Evolutionary conservation across 2,797 vertebrate species (phyloP), one percentile per base, ranked within the genome.

Genomic region (Halcyon badia): DNA sequence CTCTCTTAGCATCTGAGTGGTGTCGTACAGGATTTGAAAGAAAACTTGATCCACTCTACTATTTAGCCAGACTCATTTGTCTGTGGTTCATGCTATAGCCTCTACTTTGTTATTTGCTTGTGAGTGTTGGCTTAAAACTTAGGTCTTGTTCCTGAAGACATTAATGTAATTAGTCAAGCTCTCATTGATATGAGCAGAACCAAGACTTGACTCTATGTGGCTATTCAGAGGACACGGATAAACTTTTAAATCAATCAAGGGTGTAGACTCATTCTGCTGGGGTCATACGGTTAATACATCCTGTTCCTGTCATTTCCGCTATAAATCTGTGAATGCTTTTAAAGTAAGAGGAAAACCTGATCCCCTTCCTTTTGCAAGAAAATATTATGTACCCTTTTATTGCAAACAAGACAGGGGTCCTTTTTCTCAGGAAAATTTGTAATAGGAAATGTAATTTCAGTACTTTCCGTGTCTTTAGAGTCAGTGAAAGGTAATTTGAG

Each of bases 241-340:
- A 98, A 98, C 91, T 97, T 95, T 91, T 96, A 97, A 97, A 98
- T 97, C 96, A 97, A 87, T 98, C 96, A 97, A 95, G 97, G 81
- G 51, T 52, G 44, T 96, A 96, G 95, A 95, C 97, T 97, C 95
- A 95, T 97, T 98, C 95, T 97, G 90, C 94, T 95, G 86, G 95
- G 92, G 96, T 95, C 96, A 89, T 46, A 64, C 5, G 70, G 94
- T 96, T 97, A 97, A 97, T 97, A 95, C 89, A 97, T 96, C 97
- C 97, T 97, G 94, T 97, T 97, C 97, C 87, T 98, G 97, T 95
- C 96, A 96, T 97, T 98, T 98, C 90, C 4, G 48, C 95, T 96
- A 95, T 97, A 98, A 97, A 98, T 97, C 94, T 95, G 85, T 86
- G 71, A 95, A 92, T 78, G 95, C 89, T 94, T 96, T 97, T 94